These are phyloP conservation scores for Zootoca vivipara DNA, from an alignment of 2,113 vertebrate genomes.

Conservation along the genomic window DNA sequence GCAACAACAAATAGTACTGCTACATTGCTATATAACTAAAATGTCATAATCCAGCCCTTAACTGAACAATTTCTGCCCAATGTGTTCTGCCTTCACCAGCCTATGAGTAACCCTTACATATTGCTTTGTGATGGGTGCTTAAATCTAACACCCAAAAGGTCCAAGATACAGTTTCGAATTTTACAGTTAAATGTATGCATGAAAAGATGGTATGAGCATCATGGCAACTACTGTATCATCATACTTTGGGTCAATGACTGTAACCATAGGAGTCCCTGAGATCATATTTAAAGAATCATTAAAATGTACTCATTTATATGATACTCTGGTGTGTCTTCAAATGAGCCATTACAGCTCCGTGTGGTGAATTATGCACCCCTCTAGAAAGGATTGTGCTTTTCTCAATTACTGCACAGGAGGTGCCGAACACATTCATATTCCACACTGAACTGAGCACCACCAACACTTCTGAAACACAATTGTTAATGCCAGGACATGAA, in stretches of 20 bases:
- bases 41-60: not conserved
- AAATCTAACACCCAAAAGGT: slow-evolving; percentile 6
- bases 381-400: not conserved
- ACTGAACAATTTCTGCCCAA: not conserved
- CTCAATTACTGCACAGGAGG: slow-evolving; percentile 13
- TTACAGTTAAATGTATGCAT: not conserved
- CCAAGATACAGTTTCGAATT: not conserved
- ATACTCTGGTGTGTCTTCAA: not conserved
- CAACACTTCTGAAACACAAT: not conserved
- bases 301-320: not conserved
- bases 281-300: slow-evolving; percentile 26
- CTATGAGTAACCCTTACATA: not conserved
- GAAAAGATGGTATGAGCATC: slow-evolving; percentile 16
- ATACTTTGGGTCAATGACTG: not conserved
- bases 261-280: slow-evolving; percentile 1
- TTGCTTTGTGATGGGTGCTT: slow-evolving; percentile 15
- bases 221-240: slow-evolving; percentile 3
- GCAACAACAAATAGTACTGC: not conserved
- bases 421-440: slow-evolving; percentile 8
- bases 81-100: not conserved
- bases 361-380: not conserved
- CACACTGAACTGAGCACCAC: not conserved
- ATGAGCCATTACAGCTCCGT: accelerated
- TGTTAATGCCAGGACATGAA: not conserved
- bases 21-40: not conserved